Evolutionary conservation across 2,888 invertebrate species (phyloP), one percentile per base, ranked within the genome.

Genomic region (Anoplius nigerrimus): DNA sequence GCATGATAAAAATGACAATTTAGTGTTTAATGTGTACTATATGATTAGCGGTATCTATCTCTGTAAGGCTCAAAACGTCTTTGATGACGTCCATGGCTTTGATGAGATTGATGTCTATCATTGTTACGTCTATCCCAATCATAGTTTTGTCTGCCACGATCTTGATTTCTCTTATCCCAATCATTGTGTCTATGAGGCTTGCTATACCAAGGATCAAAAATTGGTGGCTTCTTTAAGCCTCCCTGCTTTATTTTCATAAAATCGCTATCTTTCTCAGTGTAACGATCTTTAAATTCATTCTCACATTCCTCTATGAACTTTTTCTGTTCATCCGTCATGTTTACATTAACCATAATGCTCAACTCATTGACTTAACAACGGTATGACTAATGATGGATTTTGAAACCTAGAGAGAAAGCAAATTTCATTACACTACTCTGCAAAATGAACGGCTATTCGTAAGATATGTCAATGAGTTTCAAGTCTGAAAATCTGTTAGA

Each of bases 291-390:
- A 57, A 93, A 91, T 82, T 92, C 92, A 68, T 91, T 90, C 80
- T 94, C 93, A 82, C 92, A 93, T 82, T 91, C 90, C 4, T 90
- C 90, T 60, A 94, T 81, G 78, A 93, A 93, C 54, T 91, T 90
- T 60, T 90, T 85, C 74, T 93, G 93, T 77, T 92, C 91, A 20
- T 89, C 89, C 13, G 92, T 91, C 42, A 93, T 83, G 62, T 69
- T 79, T 1, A 67, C 59, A 18, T 74, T 69, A 4, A 27, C 66
- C 63, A 74, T 82, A 42, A 62, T 78, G 54, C 34, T 34, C 34
- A 34, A 34, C 34, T 8, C 11, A 34, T 34, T 34, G 4, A 3
- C 34, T 34, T 6, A 34, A n/a, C n/a, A n/a, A 6, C 8, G 34
- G 34, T 34, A 34, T 1, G 34, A 34, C 34, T 34, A 34, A 34